These are phyloP conservation scores for Sebastes steindachneri DNA, from an alignment of 2,797 vertebrate genomes.

Conservation along the genomic window DNA sequence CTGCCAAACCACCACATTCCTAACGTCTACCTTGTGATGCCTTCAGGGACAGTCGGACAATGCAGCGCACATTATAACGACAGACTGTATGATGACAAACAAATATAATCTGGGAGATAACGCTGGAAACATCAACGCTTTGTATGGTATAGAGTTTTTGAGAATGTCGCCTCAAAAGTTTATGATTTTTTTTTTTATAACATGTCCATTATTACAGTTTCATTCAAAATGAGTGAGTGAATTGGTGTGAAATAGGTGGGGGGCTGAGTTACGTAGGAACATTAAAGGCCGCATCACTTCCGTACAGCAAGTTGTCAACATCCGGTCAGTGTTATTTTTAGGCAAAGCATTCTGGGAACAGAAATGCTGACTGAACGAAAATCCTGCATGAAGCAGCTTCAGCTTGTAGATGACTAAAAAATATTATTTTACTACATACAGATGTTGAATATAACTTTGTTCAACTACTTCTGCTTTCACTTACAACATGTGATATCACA, in stretches of 20 bases:
- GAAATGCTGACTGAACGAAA: too few relatives aligned
- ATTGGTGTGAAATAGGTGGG: accelerated
- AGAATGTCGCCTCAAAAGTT: neutral
- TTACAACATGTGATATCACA: neutral
- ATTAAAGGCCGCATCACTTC: conserved; percentile 38
- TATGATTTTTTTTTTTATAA: neutral
- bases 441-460: neutral
- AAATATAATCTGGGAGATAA: neutral
- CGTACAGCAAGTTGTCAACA: conserved; percentile 68
- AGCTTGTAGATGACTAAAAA: neutral
- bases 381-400: too few relatives aligned
- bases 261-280: neutral
- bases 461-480: neutral
- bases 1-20: conserved; percentile 38
- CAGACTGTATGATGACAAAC: too few relatives aligned
- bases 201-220: neutral
- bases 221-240: neutral
- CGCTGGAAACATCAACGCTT: accelerated
- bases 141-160: accelerated
- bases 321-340: conserved; percentile 60
- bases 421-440: neutral
- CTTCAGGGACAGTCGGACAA: conserved; percentile 30
- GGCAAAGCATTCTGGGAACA: conserved; percentile 65
- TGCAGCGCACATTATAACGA: neutral
- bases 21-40: conserved; percentile 53